These are phyloP conservation scores for Ageneiosus marmoratus DNA, from an alignment of 2,113 vertebrate species.

Conservation along the genomic window DNA sequence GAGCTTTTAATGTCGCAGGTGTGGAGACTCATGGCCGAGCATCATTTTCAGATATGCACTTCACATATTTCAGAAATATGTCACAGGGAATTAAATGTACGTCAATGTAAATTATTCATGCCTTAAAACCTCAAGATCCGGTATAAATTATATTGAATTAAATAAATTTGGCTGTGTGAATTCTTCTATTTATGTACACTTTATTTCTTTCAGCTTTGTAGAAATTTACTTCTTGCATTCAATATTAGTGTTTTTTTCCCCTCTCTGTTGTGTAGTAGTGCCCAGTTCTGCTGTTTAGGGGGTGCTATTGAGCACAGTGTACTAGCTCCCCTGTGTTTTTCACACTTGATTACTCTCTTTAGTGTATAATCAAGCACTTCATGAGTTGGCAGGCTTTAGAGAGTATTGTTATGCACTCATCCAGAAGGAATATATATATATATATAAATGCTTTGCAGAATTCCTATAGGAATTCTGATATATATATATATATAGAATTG, in stretches of 20 bases:
- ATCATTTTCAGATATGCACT: slow-evolving; percentile 51
- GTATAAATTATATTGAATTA: slow-evolving; percentile 59
- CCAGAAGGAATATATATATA: neutral
- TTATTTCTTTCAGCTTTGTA: slow-evolving; percentile 27
- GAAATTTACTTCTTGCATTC: neutral
- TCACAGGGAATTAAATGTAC: slow-evolving; percentile 56
- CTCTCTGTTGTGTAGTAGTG: neutral
- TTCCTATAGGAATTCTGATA: neutral
- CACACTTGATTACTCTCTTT: slow-evolving; percentile 3
- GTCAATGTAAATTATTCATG: slow-evolving; percentile 62
- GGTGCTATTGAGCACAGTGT: neutral
- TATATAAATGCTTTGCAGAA: no score
- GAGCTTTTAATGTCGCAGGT: slow-evolving; percentile 48
- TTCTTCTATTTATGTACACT: slow-evolving; percentile 52
- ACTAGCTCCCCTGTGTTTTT: slow-evolving; percentile 5
- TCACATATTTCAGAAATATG: slow-evolving; percentile 52
- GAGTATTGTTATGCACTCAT: neutral
- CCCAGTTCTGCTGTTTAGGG: neutral
- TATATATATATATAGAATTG: no score
- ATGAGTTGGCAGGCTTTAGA: slow-evolving; percentile 4
- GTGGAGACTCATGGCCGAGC: slow-evolving; percentile 41
- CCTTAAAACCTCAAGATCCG: slow-evolving; percentile 60
- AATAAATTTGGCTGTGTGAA: slow-evolving; percentile 59
- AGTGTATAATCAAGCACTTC: slow-evolving; percentile 34
- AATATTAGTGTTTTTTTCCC: neutral